Evolutionary conservation across 1,140 invertebrate species (phyloP).

Genomic region (Antheraea mylitta): DNA sequence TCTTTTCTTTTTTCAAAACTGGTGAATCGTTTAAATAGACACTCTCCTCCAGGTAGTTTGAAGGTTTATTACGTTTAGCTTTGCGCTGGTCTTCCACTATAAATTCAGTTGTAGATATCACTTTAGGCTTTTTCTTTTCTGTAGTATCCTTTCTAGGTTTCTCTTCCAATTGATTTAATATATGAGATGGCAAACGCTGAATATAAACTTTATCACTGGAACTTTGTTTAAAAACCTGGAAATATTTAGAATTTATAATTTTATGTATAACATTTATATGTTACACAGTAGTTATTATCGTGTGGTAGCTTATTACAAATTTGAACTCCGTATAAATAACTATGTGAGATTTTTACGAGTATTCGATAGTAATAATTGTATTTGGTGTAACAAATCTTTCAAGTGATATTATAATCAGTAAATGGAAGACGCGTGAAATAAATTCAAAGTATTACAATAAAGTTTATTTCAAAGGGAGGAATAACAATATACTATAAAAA

Average conservation of each 20-base stretch:
- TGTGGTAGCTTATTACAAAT: too few species aligned
- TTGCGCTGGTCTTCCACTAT: constrained; percentile 45
- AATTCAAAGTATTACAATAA: too few species aligned
- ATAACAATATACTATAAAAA: too few species aligned
- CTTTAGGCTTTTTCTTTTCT: constrained; percentile 36
- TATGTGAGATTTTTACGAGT: too few species aligned
- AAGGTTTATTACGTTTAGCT: constrained; percentile 53
- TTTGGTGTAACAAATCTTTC: too few species aligned
- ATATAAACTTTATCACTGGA: constrained; percentile 45
- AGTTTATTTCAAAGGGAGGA: too few species aligned
- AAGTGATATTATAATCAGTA: too few species aligned
- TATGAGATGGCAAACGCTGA: constrained; percentile 42
- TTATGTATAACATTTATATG: not conserved
- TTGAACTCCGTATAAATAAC: too few species aligned
- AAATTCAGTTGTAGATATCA: constrained; percentile 55
- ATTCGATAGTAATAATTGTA: too few species aligned
- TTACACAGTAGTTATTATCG: too few species aligned
- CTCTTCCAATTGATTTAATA: constrained; percentile 53
- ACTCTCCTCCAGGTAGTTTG: constrained; percentile 66
- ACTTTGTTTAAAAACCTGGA: constrained; percentile 47
- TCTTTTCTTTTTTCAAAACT: constrained; percentile 41
- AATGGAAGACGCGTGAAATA: too few species aligned
- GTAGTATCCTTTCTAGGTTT: constrained; percentile 35
- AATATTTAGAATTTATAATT: constrained; percentile 7
- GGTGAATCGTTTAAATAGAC: constrained; percentile 50